Evolutionary conservation across 2,888 invertebrate genomes (phyloP).

Genomic region (Drosophila mulleri): DNA sequence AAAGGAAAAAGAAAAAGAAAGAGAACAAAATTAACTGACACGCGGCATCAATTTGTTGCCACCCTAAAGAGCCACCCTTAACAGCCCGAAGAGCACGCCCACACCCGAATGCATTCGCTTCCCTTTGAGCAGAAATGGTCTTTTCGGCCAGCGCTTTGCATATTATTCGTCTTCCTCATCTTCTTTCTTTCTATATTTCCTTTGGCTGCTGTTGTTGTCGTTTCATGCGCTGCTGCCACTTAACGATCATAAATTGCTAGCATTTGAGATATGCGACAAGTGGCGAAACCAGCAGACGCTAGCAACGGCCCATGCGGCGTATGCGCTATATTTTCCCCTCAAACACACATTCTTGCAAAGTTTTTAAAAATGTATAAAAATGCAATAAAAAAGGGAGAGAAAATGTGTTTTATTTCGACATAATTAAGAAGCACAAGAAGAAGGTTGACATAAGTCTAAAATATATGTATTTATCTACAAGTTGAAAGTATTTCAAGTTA

Average conservation of each 20-base stretch:
- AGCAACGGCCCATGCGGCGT: conserved; percentile 13
- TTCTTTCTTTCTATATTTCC: conserved; percentile 14
- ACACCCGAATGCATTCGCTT: neutral
- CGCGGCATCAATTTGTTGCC: conserved; percentile 59
- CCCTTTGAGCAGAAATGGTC: neutral
- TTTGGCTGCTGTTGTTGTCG: conserved; percentile 9
- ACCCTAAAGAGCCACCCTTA: conserved; percentile 9
- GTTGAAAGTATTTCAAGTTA: neutral
- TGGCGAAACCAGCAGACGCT: conserved; percentile 17
- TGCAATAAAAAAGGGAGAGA: neutral
- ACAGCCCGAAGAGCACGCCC: neutral
- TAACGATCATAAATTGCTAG: conserved; percentile 61
- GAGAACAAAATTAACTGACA: conserved; percentile 58
- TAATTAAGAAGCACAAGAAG: neutral
- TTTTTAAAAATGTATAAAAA: neutral
- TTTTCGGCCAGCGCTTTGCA: conserved; percentile 6
- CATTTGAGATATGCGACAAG: conserved; percentile 62
- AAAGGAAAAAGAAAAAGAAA: too few relatives aligned
- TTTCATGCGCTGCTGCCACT: conserved; percentile 52
- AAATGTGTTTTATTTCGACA: neutral
- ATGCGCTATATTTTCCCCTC: conserved; percentile 22
- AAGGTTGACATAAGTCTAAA: neutral
- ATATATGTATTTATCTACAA: neutral
- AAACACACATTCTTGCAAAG: neutral
- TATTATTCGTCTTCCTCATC: neutral